Evolutionary conservation across 2,888 invertebrate genomes (phyloP), one percentile per base, ranked within the genome.

Genomic region (Phyto melanocephala): DNA sequence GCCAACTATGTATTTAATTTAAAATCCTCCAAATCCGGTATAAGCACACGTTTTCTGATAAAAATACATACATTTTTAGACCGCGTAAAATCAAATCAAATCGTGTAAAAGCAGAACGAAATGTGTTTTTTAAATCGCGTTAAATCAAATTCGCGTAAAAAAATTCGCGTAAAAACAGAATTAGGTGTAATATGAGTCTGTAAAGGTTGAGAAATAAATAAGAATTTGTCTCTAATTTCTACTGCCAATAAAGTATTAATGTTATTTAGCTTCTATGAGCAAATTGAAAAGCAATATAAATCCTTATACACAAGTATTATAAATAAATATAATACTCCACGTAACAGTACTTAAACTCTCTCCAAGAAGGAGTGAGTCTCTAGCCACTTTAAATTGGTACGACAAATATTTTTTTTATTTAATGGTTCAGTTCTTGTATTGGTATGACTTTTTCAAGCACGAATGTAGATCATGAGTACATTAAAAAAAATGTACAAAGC

Each of bases 391-490:
- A 50, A 50, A 22, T 22, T 50, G 11, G 7, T 45, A 17, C 15
- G 17, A 17, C 15, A 50, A 40, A 13, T 8, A 40, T 10, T 10
- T 11, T 10, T 40, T 11, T 22, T 22, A 11, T 50, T 24, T 24
- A 33, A 11, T 54, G 28, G 54, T 28, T 28, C 28, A 7, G 15
- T 54, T 52, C 45, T 47, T 20, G 10, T 47, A 8, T 7, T 15
- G 11, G 11, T 20, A 47, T 20, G 20, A 42, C 20, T 28, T 52
- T n/a, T 20, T 28, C 37, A 58, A 33, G 24, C 28, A 58, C 56
- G 8, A 72, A 50, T 40, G 22, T 72, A 17, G 71, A 56, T 56
- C 68, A 60, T 6, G 42, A 62, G 62, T 62, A 62, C 42, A 15
- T 60, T 52, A 37, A 20, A 22, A 42, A 45, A 42, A 42, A 42